Conservation (phyloP, 2,888 invertebrate genomes). For the Pachydiplax longipennis region DNA sequence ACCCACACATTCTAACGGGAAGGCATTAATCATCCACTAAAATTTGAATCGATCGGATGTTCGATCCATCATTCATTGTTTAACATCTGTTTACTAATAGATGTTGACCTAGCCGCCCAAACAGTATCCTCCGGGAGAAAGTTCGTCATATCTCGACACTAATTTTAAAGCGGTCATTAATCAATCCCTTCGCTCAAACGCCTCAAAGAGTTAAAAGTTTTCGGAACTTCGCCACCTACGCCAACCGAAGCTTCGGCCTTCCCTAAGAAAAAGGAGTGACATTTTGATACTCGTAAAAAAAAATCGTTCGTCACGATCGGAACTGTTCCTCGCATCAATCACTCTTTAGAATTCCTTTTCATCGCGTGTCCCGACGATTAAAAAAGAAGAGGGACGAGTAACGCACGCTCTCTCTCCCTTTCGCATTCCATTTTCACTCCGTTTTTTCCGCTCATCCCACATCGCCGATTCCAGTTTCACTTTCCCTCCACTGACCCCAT, state of each 20-base stretch:
- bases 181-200: neutral
- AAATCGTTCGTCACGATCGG: neutral
- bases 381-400: neutral
- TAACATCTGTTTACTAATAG: neutral
- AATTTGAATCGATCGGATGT: neutral
- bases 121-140: neutral
- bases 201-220: too few relatives aligned
- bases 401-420: neutral
- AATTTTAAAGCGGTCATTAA: neutral
- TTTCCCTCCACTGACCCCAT: conserved; percentile 12
- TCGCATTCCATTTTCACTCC: neutral
- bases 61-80: neutral
- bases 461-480: conserved; percentile 2
- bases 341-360: neutral
- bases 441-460: too few relatives aligned
- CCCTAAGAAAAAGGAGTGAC: neutral
- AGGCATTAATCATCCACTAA: neutral
- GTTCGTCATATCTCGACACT: neutral
- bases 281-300: neutral
- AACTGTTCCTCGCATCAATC: conserved; percentile 18
- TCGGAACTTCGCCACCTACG: neutral
- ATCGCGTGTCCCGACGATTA: neutral
- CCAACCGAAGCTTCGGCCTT: too few relatives aligned
- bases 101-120: neutral
- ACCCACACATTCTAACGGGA: neutral